Percentiles rank a stretch among this genome's conserved stretches.
Conservation (phyloP, 2,888 invertebrate genomes). For the Lampropteryx suffumata region DNA sequence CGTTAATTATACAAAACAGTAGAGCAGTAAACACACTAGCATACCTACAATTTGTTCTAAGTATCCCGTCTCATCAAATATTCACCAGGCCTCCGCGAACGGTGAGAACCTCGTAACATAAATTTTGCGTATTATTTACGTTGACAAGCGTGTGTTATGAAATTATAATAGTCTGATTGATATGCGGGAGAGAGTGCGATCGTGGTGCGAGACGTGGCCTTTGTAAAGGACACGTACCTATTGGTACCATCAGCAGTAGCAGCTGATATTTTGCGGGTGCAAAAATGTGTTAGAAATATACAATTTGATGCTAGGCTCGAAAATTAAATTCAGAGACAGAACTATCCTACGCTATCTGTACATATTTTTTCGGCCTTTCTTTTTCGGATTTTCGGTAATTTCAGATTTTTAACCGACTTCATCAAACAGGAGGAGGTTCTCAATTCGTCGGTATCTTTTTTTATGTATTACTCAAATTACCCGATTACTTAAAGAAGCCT, state of each 20-base stretch:
- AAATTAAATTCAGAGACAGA: no score
- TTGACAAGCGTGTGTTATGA: conserved; percentile 80
- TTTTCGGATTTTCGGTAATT: no score
- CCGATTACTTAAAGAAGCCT: no score
- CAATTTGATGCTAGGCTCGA: no score
- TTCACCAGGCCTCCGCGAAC: conserved; percentile 68
- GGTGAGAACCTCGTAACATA: conserved; percentile 82
- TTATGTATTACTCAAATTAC: no score
- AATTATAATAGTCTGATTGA: conserved; percentile 77
- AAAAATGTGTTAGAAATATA: background rate
- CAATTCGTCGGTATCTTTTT: no score
- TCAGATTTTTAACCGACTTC: no score
- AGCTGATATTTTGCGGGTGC: background rate
- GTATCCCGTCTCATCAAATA: conserved; percentile 62
- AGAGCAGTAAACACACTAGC: conserved; percentile 13
- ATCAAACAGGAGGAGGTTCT: no score
- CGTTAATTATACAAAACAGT: background rate
- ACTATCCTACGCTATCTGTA: no score
- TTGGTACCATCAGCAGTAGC: conserved; percentile 35
- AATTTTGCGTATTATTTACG: conserved; percentile 83
- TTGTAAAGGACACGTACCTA: conserved; percentile 38
- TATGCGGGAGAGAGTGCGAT: conserved; percentile 58
- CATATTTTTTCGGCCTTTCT: no score
- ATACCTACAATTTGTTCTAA: conserved; percentile 44
- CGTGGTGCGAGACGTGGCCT: conserved; percentile 63